A percentile compares a stretch with the other conserved stretches of the same genome.
Conservation (phyloP, 2,113 vertebrate genomes). For the Corythoichthys intestinalis region DNA sequence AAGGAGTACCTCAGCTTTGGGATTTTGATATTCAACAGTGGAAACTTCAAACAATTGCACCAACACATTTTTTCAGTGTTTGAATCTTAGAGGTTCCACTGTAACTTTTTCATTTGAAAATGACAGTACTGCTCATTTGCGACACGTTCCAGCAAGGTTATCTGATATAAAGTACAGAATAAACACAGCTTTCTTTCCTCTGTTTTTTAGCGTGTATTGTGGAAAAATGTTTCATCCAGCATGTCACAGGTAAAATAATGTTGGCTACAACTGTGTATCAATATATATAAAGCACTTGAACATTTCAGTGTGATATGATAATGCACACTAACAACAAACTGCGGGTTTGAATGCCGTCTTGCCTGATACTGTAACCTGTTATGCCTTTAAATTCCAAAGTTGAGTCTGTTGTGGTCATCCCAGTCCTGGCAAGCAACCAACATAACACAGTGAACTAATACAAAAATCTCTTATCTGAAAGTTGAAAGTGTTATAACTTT, state of each 20-base stretch:
- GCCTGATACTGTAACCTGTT: slow-evolving; percentile 28
- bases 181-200: slow-evolving; percentile 31
- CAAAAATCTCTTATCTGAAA: slow-evolving; percentile 4
- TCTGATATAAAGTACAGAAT: neutral
- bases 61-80: neutral
- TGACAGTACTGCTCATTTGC: neutral
- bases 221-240: slow-evolving; percentile 56
- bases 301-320: neutral
- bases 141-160: neutral
- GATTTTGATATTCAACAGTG: neutral
- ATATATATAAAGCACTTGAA: neutral
- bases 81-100: neutral
- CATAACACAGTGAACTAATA: neutral
- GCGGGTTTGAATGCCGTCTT: slow-evolving; percentile 38
- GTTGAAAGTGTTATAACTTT: neutral
- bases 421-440: slow-evolving; percentile 8
- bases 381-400: slow-evolving; percentile 41
- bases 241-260: slow-evolving; percentile 52
- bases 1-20: neutral
- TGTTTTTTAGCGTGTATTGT: slow-evolving; percentile 62
- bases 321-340: slow-evolving; percentile 29
- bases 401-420: slow-evolving; percentile 21
- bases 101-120: neutral
- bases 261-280: neutral
- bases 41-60: neutral